Conservation (phyloP, 2,888 invertebrate species). For the Agonopterix heracliana region DNA sequence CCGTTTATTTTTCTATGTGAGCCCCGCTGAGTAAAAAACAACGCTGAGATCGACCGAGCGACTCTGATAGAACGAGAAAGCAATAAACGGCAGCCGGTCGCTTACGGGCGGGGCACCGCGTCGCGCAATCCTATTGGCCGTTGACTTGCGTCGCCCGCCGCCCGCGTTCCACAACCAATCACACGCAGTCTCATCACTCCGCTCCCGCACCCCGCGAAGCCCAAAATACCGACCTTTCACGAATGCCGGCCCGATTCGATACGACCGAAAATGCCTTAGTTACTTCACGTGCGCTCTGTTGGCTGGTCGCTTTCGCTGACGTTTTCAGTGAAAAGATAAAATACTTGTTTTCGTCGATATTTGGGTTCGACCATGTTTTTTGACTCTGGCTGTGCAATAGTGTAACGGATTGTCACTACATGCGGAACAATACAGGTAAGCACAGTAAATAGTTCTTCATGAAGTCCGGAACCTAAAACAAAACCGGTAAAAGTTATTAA, state of each 20-base stretch:
- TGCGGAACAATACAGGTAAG: conserved; percentile 38
- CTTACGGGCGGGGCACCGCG: conserved; percentile 56
- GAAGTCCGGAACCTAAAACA: conserved; percentile 15
- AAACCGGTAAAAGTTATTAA: conserved; percentile 19
- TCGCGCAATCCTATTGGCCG: conserved; percentile 47
- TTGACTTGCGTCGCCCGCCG: conserved; percentile 49
- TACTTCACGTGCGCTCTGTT: conserved; percentile 65
- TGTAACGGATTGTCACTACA: conserved; percentile 16
- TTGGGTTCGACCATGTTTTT: conserved; percentile 15
- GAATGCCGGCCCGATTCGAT: conserved; percentile 71
- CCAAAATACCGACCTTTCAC: conserved; percentile 70
- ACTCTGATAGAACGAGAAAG: conserved; percentile 47
- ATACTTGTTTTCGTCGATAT: conserved; percentile 20
- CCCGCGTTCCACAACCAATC: conserved; percentile 52
- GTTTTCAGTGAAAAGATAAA: conserved; percentile 39
- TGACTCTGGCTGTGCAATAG: conserved; percentile 19
- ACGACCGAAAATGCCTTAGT: conserved; percentile 75
- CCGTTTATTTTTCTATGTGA: conserved; percentile 69
- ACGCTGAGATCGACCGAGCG: conserved; percentile 50
- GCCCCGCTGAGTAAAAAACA: conserved; percentile 57
- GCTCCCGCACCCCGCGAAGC: conserved; percentile 59
- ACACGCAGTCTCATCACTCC: conserved; percentile 26
- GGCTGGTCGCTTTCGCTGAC: conserved; percentile 60
- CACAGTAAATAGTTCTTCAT: conserved; percentile 11
- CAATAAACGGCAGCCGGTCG: conserved; percentile 34